phyloP scores from a whole-genome alignment of 2,888 invertebrate species.

The Drosophila pegasa region DNA sequence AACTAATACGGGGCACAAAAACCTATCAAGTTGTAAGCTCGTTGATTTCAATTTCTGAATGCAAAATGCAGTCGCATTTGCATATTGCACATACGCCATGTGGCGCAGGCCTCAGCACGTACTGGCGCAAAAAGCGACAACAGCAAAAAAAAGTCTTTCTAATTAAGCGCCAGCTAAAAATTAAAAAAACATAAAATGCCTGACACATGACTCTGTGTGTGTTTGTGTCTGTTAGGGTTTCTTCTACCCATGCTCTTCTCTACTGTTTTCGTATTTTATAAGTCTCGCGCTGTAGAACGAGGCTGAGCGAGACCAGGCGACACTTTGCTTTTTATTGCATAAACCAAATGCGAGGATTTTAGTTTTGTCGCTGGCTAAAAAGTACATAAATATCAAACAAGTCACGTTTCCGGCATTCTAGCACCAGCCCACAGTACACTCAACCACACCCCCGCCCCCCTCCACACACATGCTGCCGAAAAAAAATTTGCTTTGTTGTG shows the following conservation, averaged over 20 bases:
- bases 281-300: constrained; percentile 25
- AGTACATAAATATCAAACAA: constrained; percentile 78
- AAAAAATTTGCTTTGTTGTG: constrained; percentile 71
- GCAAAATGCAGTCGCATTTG: constrained; percentile 68
- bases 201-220: constrained; percentile 24
- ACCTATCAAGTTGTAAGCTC: constrained; percentile 76
- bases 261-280: constrained; percentile 17
- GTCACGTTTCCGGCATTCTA: constrained; percentile 74
- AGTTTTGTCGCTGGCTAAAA: constrained; percentile 60
- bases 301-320: not conserved
- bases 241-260: not conserved
- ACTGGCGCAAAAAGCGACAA: constrained; percentile 17
- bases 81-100: constrained; percentile 74
- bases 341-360: constrained; percentile 50
- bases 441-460: constrained; percentile 13
- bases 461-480: constrained; percentile 29
- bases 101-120: constrained; percentile 39
- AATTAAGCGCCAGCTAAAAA: constrained; percentile 67
- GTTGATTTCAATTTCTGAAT: constrained; percentile 79
- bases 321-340: constrained; percentile 51
- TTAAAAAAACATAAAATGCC: constrained; percentile 45
- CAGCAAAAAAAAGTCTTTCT: constrained; percentile 56
- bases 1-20: constrained; percentile 58
- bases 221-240: constrained; percentile 1
- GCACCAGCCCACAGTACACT: constrained; percentile 23